A percentile compares a stretch with the other conserved stretches of the same genome.
These are phyloP conservation scores for Scartelaos histophorus DNA, from an alignment of 2,113 vertebrate genomes.

Conservation along the genomic window DNA sequence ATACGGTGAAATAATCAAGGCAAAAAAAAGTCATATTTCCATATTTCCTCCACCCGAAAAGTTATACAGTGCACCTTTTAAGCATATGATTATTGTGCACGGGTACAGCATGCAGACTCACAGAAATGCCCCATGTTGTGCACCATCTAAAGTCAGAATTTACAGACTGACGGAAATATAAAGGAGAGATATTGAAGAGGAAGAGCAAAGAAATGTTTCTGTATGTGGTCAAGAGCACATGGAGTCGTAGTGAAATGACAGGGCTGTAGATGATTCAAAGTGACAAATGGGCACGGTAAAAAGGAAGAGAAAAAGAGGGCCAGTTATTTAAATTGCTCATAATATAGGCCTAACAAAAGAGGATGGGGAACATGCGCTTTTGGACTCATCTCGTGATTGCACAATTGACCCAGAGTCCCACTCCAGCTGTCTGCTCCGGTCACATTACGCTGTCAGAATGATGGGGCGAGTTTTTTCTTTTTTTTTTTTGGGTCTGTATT, in stretches of 20 bases:
- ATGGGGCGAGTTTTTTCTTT: not conserved
- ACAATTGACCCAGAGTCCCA: not conserved
- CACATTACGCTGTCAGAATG: conserved; percentile 1
- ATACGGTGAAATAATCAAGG: too few species aligned
- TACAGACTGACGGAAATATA: not conserved
- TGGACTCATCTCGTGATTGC: not conserved
- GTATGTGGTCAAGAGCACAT: not conserved
- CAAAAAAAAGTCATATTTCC: too few species aligned
- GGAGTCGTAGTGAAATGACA: not conserved
- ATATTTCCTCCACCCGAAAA: too few species aligned
- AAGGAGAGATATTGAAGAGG: not conserved
- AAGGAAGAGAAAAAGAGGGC: not conserved
- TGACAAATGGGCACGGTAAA: not conserved
- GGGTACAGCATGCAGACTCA: too few species aligned
- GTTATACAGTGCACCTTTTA: too few species aligned
- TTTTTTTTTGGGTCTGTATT: not conserved
- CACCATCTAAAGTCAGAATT: not conserved
- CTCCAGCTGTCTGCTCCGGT: not conserved
- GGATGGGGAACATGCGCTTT: not conserved
- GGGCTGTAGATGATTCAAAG: not conserved
- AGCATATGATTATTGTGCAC: too few species aligned
- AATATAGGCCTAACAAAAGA: not conserved
- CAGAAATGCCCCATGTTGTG: too few species aligned
- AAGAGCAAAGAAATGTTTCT: not conserved
- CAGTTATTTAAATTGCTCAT: not conserved